Base-by-base conservation (phyloP, 2,888 invertebrate genomes). In the Tetranychus truncatus region DNA sequence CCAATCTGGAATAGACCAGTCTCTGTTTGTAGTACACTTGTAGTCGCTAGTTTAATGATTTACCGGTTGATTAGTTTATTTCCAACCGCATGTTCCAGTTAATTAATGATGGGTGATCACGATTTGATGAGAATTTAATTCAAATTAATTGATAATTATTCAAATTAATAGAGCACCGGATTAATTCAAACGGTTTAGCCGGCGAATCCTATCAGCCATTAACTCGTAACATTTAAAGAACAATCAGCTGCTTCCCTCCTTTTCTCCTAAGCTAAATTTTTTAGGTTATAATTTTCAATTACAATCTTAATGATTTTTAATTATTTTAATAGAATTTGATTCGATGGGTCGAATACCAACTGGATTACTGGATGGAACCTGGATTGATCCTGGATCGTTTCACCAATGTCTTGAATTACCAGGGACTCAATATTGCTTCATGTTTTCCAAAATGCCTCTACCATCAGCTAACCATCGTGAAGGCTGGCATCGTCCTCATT, bases 381-480 rank as follows among this genome's bases (percentile, higher is more conserved):
- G 69, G 69, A 69, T 69, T 21, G 34, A 69, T 69, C 8, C 34
- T 7, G 69, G 69, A 7, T 20, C 69, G 11, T 69, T 69, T 69
- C 34, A 20, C 20, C 20, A 69, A 11, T 69, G 69, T 21, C 20
- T 69, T 11, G 20, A 20, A 24, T 21, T 24, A 9, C 20, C 69
- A 20, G 69, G 34, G 11, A 69, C 20, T 21, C 69, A 24, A 24
- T 69, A 69, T 69, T 69, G 69, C 20, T 24, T 69, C 20, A 20
- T 69, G 69, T 69, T 69, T 21, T 20, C 69, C 20, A 69, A 69
- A 20, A 69, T 69, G 69, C 69, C 69, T n/a, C 21, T 69, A 20
- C 21, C 34, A 5, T 24, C 21, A 21, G 11, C 20, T 7, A n/a
- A 24, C 6, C 21, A n/a, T 69, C 20, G 20, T 4, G 69, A 69